Evolutionary conservation across 2,888 invertebrate genomes (phyloP), one percentile per base, ranked within the genome.

Genomic region (Nemoura dubitans): DNA sequence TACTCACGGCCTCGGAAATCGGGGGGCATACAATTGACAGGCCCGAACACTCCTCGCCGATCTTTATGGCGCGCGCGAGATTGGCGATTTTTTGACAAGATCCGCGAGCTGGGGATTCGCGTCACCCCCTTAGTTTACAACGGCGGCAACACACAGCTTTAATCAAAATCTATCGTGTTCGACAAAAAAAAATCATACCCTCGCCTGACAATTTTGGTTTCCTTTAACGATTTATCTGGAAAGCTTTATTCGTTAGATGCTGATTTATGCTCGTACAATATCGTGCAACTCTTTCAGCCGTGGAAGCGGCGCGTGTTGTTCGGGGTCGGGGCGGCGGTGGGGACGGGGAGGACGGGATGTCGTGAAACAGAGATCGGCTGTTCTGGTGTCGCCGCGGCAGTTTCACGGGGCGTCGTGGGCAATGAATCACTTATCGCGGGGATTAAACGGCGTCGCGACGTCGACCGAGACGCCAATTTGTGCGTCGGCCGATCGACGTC

Each of bases 101-200:
- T 21, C 2, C 59, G 59, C 59, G 59, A 10, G 59, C 21, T 21
- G 59, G 2, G 36, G 2, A 59, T 7, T 59, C 21, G 59, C 21
- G 59, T 59, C 14, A 59, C 59, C 16, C 59, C 16, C 21, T 21
- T 1, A 59, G 6, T 59, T 59, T 59, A 59, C 59, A 59, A 21
- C 21, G n/a, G n/a, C n/a, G n/a, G 59, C 36, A 36, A 59, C 21
- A 21, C 21, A 21, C 59, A 59, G 14, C 59, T 59, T 59, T 59
- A 59, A 59, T 59, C 59, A 59, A 59, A 59, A 59, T 59, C 59
- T 59, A 59, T 59, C 59, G 59, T 59, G 59, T 21, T 59, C 59
- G 59, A 59, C 59, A 21, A 59, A 59, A 59, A 59, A 59, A 59
- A 59, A 59, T 59, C 59, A 7, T 21, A 16, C 16, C 59, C 10